Conservation (phyloP, 2,113 vertebrate genomes). For the Siniperca knerii region DNA sequence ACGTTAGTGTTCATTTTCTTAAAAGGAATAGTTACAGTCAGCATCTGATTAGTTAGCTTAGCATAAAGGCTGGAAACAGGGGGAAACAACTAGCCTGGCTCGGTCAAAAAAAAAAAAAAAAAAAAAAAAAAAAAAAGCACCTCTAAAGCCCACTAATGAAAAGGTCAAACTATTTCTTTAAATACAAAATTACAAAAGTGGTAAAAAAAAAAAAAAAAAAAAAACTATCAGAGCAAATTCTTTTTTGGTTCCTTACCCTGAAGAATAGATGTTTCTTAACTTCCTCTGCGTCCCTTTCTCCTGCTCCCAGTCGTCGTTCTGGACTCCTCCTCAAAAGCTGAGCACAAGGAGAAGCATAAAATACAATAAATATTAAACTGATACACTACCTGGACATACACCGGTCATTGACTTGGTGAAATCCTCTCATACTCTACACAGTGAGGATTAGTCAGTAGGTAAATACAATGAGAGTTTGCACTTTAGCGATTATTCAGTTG, state of each 20-base stretch:
- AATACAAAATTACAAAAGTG: neutral
- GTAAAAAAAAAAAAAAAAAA: no score
- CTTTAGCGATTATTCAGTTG: neutral
- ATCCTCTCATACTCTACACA: neutral
- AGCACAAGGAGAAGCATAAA: neutral
- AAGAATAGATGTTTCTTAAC: conserved; percentile 98
- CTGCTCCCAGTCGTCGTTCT: conserved; percentile 94
- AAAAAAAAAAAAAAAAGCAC: neutral
- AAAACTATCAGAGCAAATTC: neutral
- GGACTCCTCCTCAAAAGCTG: conserved; percentile 97
- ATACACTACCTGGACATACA: neutral
- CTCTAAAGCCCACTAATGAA: neutral
- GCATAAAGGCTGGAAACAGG: neutral
- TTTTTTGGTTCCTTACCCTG: conserved; percentile 84
- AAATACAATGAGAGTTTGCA: neutral
- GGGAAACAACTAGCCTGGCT: neutral
- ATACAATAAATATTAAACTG: neutral
- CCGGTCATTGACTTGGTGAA: neutral
- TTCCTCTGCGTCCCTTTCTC: conserved; percentile 96
- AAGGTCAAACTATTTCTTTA: neutral
- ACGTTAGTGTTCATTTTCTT: neutral
- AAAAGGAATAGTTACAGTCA: neutral
- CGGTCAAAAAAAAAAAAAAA: no score
- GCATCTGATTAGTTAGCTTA: neutral
- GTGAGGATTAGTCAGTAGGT: neutral